Evolutionary conservation across 1,140 invertebrate genomes (phyloP).

Genomic region (Frieseomelitta varia): DNA sequence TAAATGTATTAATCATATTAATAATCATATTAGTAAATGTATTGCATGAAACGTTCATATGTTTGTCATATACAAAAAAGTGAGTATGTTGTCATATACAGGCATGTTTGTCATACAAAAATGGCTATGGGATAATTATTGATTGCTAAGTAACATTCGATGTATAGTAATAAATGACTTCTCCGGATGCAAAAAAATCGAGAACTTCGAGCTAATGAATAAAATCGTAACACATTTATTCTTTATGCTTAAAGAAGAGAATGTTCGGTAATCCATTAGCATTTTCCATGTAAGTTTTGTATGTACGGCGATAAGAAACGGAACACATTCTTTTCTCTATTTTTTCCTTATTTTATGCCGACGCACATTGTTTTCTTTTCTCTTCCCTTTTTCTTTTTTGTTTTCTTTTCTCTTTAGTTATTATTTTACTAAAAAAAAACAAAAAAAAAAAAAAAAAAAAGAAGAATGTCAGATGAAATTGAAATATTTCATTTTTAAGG

Average conservation of each 20-base stretch:
- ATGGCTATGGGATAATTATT: conserved; percentile 33
- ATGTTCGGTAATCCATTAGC: conserved; percentile 42
- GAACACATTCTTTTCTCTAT: conserved; percentile 34
- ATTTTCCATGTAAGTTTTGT: conserved; percentile 65
- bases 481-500: not conserved
- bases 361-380: conserved; percentile 47
- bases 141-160: conserved; percentile 20
- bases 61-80: conserved; percentile 29
- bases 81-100: conserved; percentile 6
- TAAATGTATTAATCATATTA: conserved; percentile 24
- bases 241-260: conserved; percentile 9
- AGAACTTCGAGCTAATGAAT: not conserved
- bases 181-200: not conserved
- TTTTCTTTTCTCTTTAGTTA: conserved; percentile 37
- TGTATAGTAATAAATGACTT: conserved; percentile 22
- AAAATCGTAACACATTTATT: conserved; percentile 14
- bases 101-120: conserved; percentile 6
- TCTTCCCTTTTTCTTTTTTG: conserved; percentile 18
- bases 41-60: conserved; percentile 40
- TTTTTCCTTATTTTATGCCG: conserved; percentile 29
- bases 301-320: conserved; percentile 41
- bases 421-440: conserved; percentile 1
- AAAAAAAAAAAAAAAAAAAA: not conserved
- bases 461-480: not conserved
- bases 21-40: conserved; percentile 47